A percentile compares a stretch with the other conserved stretches of the same genome.
These are phyloP conservation scores for Ariolimax columbianus DNA, from an alignment of 2,888 invertebrate species.

Conservation along the genomic window DNA sequence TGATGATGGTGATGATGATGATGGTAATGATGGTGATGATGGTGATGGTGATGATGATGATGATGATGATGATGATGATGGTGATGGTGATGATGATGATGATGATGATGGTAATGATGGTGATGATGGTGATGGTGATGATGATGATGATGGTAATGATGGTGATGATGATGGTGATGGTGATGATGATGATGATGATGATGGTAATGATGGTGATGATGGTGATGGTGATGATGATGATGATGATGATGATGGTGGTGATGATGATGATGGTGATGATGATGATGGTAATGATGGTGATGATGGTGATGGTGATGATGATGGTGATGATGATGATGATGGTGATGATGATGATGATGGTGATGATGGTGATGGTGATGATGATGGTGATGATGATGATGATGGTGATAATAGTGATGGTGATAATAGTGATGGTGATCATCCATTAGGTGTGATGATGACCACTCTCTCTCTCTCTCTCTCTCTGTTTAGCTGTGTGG, in stretches of 20 bases:
- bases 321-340: too few relatives aligned
- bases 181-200: not conserved
- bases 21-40: not conserved
- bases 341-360: too few relatives aligned
- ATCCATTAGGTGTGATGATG: too few relatives aligned
- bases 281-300: not conserved
- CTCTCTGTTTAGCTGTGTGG: too few relatives aligned
- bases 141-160: not conserved
- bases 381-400: too few relatives aligned
- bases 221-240: too few relatives aligned
- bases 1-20: not conserved
- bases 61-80: not conserved
- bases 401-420: too few relatives aligned
- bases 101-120: not conserved
- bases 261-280: conserved; percentile 4
- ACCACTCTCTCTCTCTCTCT: too few relatives aligned
- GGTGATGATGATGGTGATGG: not conserved
- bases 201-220: not conserved
- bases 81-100: not conserved
- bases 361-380: too few relatives aligned
- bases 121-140: not conserved
- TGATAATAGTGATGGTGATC: too few relatives aligned
- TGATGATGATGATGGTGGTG: not conserved
- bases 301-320: not conserved
- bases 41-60: not conserved